Percentiles rank a stretch among this genome's conserved stretches.
These are phyloP conservation scores for Haplochromis vanheusdeni DNA, from an alignment of 2,113 vertebrate genomes.

Conservation along the genomic window DNA sequence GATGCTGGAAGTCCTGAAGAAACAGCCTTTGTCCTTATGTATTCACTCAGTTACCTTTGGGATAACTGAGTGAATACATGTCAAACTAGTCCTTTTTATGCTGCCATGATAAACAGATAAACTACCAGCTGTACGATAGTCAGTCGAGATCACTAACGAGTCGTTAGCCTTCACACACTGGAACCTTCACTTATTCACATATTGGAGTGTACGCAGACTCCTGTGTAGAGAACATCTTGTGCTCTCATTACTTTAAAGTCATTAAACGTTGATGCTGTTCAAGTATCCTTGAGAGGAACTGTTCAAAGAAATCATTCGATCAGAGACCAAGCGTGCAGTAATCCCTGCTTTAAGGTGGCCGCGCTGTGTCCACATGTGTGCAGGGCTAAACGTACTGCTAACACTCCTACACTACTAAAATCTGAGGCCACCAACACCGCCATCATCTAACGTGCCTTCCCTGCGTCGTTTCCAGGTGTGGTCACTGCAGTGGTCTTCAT, in stretches of 20 bases:
- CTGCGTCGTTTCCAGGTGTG: constrained; percentile 71
- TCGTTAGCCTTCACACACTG: background rate
- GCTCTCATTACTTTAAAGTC: background rate
- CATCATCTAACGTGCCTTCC: background rate
- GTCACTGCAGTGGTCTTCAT: constrained; percentile 89
- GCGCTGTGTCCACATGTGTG: background rate
- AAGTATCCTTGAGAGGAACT: background rate
- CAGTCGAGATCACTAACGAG: background rate
- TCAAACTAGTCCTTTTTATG: background rate
- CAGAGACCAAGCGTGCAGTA: background rate
- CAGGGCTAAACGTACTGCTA: background rate
- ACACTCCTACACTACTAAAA: background rate
- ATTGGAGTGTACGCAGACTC: no score
- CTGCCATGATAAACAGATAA: background rate
- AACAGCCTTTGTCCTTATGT: background rate
- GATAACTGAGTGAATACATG: no score
- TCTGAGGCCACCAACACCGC: background rate
- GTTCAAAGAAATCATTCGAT: background rate
- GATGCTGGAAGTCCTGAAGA: background rate
- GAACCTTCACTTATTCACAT: background rate
- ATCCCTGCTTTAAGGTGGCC: background rate
- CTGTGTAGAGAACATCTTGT: background rate
- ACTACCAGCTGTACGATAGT: background rate
- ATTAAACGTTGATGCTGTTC: background rate
- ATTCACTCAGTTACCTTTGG: background rate